Percentiles rank a stretch among this genome's conserved stretches.
These are phyloP conservation scores for Scylla paramamosain DNA, from an alignment of 1,140 invertebrate species.

Conservation along the genomic window DNA sequence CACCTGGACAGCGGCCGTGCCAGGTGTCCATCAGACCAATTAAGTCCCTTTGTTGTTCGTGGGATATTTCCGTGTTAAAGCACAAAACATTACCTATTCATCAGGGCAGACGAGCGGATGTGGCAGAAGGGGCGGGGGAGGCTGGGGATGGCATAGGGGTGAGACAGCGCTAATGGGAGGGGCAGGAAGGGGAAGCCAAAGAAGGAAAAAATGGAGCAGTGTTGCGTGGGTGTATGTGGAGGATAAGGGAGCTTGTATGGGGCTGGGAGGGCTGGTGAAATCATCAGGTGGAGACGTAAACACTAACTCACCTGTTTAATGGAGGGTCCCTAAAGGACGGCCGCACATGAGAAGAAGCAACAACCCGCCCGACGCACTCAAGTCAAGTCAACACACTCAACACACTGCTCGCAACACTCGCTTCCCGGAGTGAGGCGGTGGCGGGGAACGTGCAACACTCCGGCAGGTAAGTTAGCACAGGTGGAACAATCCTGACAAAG, in stretches of 20 bases:
- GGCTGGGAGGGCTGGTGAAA: neutral
- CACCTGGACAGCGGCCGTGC: neutral
- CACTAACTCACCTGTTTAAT: conserved; percentile 13
- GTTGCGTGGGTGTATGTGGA: neutral
- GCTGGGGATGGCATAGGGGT: neutral
- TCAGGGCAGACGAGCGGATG: conserved; percentile 9
- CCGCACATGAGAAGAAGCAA: neutral
- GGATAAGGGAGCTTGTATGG: neutral
- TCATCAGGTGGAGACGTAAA: neutral
- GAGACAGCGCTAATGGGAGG: neutral
- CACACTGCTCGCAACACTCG: neutral
- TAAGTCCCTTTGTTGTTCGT: neutral
- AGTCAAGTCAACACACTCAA: neutral
- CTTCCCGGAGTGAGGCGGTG: neutral
- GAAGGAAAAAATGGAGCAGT: neutral
- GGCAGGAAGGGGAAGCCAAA: neutral
- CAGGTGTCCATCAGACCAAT: neutral
- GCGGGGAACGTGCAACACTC: neutral
- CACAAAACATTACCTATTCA: neutral
- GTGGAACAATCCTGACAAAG: neutral
- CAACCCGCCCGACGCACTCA: neutral
- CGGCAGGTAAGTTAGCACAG: neutral
- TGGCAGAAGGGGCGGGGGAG: neutral
- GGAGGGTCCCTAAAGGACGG: neutral
- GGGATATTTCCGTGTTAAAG: neutral